phyloP scores from a whole-genome alignment of 2,888 invertebrate genomes.

The Meliscaeva auricollis region DNA sequence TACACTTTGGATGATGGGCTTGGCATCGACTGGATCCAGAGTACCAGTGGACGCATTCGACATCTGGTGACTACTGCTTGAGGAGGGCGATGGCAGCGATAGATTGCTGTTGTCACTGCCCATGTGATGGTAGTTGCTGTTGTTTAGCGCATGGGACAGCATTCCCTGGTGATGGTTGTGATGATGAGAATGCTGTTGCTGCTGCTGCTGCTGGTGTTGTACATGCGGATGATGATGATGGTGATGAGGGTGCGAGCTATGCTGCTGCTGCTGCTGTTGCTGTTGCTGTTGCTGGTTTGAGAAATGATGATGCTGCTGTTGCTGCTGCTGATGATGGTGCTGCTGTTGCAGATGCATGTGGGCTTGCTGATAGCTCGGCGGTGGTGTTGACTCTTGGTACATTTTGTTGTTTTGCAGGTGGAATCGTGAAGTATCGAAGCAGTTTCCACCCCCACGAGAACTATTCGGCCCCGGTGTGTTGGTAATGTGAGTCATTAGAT shows the following conservation, averaged over 20 bases:
- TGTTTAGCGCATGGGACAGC: conserved; percentile 70
- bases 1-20: conserved; percentile 91
- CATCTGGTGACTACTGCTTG: conserved; percentile 84
- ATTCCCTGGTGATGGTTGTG: conserved; percentile 72
- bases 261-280: conserved; percentile 78
- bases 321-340: conserved; percentile 84
- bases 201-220: conserved; percentile 78
- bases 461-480: conserved; percentile 78
- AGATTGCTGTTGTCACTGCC: conserved; percentile 87
- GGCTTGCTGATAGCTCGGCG: conserved; percentile 86
- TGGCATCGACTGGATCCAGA: conserved; percentile 86
- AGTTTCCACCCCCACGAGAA: conserved; percentile 78
- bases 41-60: conserved; percentile 79
- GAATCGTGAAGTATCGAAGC: conserved; percentile 76
- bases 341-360: conserved; percentile 89
- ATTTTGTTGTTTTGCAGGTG: conserved; percentile 86
- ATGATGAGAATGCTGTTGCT: conserved; percentile 77
- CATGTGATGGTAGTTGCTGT: conserved; percentile 76
- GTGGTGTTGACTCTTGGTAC: conserved; percentile 85
- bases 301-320: conserved; percentile 86
- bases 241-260: conserved; percentile 83
- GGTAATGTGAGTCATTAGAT: conserved; percentile 86
- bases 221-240: conserved; percentile 77
- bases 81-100: conserved; percentile 91
- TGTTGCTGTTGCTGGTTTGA: conserved; percentile 70